Evolutionary conservation across 2,888 invertebrate genomes (phyloP).

Genomic region (Ferrisia virgata): DNA sequence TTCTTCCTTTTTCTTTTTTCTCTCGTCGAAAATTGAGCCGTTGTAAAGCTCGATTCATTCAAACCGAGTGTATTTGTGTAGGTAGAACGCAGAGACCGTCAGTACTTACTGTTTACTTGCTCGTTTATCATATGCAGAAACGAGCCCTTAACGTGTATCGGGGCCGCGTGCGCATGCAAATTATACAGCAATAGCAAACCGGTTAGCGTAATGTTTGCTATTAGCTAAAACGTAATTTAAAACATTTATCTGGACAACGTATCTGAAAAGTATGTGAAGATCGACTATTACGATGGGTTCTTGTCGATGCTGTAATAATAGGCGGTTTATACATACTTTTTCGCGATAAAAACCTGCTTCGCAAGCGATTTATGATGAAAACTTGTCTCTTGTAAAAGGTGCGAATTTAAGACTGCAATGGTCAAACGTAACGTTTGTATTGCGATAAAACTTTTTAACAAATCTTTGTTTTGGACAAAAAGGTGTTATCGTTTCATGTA

Average conservation of each 20-base stretch:
- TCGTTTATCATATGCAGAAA: neutral
- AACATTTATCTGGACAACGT: neutral
- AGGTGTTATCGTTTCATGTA: neutral
- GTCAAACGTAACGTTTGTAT: too few species aligned
- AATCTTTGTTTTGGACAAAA: neutral
- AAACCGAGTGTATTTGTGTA: neutral
- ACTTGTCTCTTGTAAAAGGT: neutral
- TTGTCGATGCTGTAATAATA: neutral
- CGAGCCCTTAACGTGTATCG: neutral
- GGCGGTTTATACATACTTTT: neutral
- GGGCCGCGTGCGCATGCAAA: neutral
- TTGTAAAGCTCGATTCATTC: too few species aligned
- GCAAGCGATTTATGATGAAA: slow-evolving; percentile 1
- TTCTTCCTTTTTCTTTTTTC: neutral
- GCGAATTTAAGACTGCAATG: neutral
- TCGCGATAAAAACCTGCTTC: neutral
- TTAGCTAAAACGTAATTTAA: slow-evolving; percentile 5
- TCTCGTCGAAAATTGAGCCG: too few species aligned
- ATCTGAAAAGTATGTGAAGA: neutral
- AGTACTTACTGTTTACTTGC: too few species aligned
- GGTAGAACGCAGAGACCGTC: too few species aligned
- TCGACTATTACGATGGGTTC: neutral
- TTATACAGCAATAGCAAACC: neutral
- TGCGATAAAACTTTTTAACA: neutral
- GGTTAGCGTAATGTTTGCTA: slow-evolving; percentile 2